A percentile compares a stretch with the other conserved stretches of the same genome.
phyloP scores from a whole-genome alignment of 2,888 invertebrate genomes.

The Eulithis prunata region DNA sequence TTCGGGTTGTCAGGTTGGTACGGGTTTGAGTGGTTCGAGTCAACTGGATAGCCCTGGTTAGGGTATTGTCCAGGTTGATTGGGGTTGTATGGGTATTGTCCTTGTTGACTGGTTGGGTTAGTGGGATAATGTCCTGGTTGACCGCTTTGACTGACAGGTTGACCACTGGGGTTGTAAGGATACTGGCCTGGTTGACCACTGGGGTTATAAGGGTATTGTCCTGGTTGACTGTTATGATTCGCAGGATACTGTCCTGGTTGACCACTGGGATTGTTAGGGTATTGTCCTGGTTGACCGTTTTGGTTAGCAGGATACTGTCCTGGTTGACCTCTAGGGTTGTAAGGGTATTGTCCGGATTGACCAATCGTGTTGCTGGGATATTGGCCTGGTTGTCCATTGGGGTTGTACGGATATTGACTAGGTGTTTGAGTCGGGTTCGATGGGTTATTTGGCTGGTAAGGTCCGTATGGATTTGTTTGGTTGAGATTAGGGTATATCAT shows the following conservation, averaged over 20 bases:
- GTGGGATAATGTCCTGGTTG: constrained; percentile 24
- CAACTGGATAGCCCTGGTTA: constrained; percentile 21
- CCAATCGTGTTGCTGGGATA: constrained; percentile 24
- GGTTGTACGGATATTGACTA: constrained; percentile 30
- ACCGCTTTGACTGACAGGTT: constrained; percentile 11
- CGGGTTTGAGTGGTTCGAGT: constrained; percentile 31
- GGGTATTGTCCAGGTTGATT: constrained; percentile 29
- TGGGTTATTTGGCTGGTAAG: constrained; percentile 26
- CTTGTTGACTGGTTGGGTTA: constrained; percentile 8
- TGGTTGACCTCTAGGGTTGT: constrained; percentile 6
- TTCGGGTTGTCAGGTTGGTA: constrained; percentile 32
- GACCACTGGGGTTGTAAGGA: constrained; percentile 8
- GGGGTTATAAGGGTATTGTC: constrained; percentile 19
- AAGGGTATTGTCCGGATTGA: constrained; percentile 29
- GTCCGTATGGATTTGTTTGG: constrained; percentile 25
- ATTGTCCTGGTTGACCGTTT: constrained; percentile 14
- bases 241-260: constrained; percentile 18
- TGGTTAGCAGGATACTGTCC: constrained; percentile 22
- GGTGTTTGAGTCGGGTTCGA: constrained; percentile 21
- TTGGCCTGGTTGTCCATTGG: constrained; percentile 23
- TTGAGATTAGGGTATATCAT: constrained; percentile 8
- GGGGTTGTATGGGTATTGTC: constrained; percentile 3
- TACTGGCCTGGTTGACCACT: constrained; percentile 9
- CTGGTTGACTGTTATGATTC: constrained; percentile 26
- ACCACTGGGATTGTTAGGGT: constrained; percentile 22